phyloP scores from a whole-genome alignment of 2,797 vertebrate species.

The Tauraco hartlaubi region DNA sequence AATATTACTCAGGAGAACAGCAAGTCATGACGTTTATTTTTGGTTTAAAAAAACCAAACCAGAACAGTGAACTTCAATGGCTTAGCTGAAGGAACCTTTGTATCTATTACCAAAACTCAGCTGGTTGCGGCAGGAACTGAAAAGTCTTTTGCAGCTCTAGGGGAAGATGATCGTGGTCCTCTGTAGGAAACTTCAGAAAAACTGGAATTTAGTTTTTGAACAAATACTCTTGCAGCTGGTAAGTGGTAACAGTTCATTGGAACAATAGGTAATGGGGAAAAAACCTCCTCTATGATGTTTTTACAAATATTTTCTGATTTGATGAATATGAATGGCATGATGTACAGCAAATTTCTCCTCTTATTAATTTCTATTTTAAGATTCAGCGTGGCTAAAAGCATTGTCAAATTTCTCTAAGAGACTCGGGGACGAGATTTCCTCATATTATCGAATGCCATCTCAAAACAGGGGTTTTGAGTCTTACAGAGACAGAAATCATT shows the following conservation, averaged over 20 bases:
- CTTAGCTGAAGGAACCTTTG: background rate
- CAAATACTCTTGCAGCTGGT: background rate
- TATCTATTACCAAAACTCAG: background rate
- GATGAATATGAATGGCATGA: background rate
- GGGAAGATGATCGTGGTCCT: background rate
- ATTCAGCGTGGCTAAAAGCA: background rate
- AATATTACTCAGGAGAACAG: background rate
- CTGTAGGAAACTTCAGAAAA: background rate
- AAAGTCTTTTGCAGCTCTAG: background rate
- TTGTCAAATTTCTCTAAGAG: background rate
- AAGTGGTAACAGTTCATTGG: background rate
- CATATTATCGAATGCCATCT: background rate
- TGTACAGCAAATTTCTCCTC: background rate
- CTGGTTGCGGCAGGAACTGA: background rate
- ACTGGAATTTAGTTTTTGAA: background rate
- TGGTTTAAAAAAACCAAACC: background rate
- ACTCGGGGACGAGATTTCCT: background rate
- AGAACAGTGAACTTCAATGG: background rate
- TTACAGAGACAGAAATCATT: background rate
- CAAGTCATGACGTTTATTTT: background rate
- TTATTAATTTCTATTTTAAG: background rate
- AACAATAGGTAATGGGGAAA: background rate
- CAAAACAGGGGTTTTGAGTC: background rate
- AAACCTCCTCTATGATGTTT: background rate
- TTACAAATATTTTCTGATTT: background rate